Evolutionary conservation across 2,888 invertebrate genomes (phyloP).

Genomic region (Eupithecia subfuscata): DNA sequence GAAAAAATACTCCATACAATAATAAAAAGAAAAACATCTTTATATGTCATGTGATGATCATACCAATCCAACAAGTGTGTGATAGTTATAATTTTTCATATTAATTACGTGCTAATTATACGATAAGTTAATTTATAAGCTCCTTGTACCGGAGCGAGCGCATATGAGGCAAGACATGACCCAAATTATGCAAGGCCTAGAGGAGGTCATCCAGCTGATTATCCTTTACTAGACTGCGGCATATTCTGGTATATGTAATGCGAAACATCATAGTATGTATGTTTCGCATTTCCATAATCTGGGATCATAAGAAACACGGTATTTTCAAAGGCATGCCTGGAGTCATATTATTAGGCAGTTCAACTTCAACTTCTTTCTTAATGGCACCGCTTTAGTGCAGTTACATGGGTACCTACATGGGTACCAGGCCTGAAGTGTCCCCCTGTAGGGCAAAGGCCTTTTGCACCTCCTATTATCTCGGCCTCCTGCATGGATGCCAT

Average conservation of each 20-base stretch:
- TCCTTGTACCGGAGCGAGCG: background rate
- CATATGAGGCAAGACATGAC: slow-evolving; percentile 34
- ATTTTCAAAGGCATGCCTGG: too few species aligned
- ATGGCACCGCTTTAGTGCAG: too few species aligned
- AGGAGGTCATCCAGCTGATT: slow-evolving; percentile 45
- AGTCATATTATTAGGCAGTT: background rate
- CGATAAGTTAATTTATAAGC: background rate
- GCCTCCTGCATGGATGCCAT: background rate
- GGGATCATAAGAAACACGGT: too few species aligned
- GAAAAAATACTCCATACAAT: background rate
- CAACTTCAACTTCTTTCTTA: too few species aligned
- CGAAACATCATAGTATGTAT: background rate
- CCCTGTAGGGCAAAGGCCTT: too few species aligned
- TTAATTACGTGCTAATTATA: too few species aligned
- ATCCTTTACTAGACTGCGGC: slow-evolving; percentile 10
- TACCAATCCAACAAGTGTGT: background rate
- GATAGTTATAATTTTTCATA: background rate
- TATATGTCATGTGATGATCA: background rate
- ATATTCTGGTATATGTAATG: too few species aligned
- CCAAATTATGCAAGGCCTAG: slow-evolving; percentile 51
- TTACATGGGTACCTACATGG: too few species aligned
- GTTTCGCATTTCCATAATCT: background rate
- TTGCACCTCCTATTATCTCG: background rate
- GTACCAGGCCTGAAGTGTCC: background rate
- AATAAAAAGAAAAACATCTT: background rate